Evolutionary conservation across 2,797 vertebrate genomes (phyloP), one percentile per base, ranked within the genome.

Genomic region (Mallotus villosus): DNA sequence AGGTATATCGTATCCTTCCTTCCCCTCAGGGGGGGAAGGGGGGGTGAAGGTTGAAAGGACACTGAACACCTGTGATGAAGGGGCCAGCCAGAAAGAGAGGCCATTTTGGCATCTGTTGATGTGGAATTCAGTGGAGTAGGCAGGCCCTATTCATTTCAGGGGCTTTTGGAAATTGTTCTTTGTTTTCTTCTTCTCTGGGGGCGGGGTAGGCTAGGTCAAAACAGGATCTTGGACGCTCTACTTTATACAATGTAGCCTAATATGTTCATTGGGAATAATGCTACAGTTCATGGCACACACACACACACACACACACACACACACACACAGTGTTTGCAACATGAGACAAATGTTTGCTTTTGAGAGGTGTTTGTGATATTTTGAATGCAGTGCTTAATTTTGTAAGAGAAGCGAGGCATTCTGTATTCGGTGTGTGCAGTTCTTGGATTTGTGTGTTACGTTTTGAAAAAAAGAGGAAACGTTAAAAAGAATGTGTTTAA

Each of bases 1-100:
- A 83, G 82, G 79, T 88, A 76, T 84, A 81, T 21, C 62, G 74
- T 86, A 72, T 81, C 78, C 69, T 70, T 68, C 81, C 76, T 69
- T 69, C 68, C 82, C 73, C 68, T 17, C 2, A 6, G n/a, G 46
- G 81, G 82, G 65, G 16, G 27, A 0, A 21, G 32, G 21, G 78
- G 64, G 41, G 46, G 79, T 73, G 82, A 41, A 74, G 86, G 77
- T 84, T 55, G 0, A 1, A 29, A 27, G 64, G 66, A 76, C 22
- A 70, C 71, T 46, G 68, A 17, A 22, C 75, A 69, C 70, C 78
- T 81, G 71, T 75, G 61, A 63, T 53, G 58, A 63, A 34, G 63
- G 24, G 12, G 41, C 8, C 0, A 2, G 37, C 4, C n/a, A 12
- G 34, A 5, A 5, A 9, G n/a, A 37, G 19, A 37, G 34, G 29